Evolutionary conservation across 1,140 invertebrate species (phyloP).

Genomic region (Nephila pilipes): DNA sequence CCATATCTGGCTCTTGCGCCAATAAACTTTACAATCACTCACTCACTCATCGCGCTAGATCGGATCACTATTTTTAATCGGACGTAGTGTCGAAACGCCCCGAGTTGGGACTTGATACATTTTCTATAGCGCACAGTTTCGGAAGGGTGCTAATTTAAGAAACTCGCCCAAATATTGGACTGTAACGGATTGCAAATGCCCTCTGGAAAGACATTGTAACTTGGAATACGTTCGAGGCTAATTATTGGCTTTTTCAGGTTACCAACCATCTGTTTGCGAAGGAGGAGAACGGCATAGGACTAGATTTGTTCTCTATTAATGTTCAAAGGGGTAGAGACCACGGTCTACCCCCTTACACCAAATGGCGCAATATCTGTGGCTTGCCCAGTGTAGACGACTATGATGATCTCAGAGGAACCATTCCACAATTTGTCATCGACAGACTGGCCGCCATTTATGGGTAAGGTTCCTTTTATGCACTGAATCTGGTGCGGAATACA

Average conservation of each 20-base stretch:
- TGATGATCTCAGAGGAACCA: conserved; percentile 66
- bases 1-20: too few species aligned
- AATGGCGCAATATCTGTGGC: conserved; percentile 77
- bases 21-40: too few species aligned
- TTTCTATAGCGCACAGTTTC: too few species aligned
- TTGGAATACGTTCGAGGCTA: too few species aligned
- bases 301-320: conserved; percentile 91
- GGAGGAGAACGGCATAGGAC: conserved; percentile 85
- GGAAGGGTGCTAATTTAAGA: too few species aligned
- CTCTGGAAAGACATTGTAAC: too few species aligned
- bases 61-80: too few species aligned
- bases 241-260: conserved; percentile 79
- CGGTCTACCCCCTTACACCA: conserved; percentile 82
- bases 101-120: too few species aligned
- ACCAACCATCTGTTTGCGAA: conserved; percentile 88
- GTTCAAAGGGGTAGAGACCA: conserved; percentile 90
- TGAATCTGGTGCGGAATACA: too few species aligned
- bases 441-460: conserved; percentile 75
- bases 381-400: conserved; percentile 64
- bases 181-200: too few species aligned
- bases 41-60: too few species aligned
- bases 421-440: conserved; percentile 70
- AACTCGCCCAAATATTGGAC: not conserved
- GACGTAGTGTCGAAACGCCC: too few species aligned
- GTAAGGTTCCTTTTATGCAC: conserved; percentile 21